These are phyloP conservation scores for Apis florea DNA, from an alignment of 1,140 invertebrate species.

Conservation along the genomic window DNA sequence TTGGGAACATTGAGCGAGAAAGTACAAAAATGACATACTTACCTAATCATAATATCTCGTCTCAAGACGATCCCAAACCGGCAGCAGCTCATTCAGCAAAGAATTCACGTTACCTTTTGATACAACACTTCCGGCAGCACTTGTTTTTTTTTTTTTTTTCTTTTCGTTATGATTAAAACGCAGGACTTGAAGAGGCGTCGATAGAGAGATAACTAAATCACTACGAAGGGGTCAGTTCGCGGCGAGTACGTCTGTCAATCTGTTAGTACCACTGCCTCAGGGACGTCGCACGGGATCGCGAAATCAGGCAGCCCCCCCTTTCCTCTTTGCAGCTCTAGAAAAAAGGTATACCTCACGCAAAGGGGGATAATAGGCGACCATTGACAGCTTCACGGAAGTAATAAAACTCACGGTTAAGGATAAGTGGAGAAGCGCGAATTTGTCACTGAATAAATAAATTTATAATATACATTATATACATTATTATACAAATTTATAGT, in stretches of 20 bases:
- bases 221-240: slow-evolving; percentile 75
- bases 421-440: slow-evolving; percentile 18
- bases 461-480: no score
- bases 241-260: slow-evolving; percentile 76
- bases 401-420: slow-evolving; percentile 53
- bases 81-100: slow-evolving; percentile 67
- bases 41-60: slow-evolving; percentile 80
- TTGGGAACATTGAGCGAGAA: no score
- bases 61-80: slow-evolving; percentile 57
- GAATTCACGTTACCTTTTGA: slow-evolving; percentile 51
- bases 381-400: slow-evolving; percentile 50
- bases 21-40: slow-evolving; percentile 52
- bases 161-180: slow-evolving; percentile 31
- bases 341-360: slow-evolving; percentile 33
- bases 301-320: slow-evolving; percentile 58
- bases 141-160: slow-evolving; percentile 22
- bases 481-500: no score
- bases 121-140: slow-evolving; percentile 54
- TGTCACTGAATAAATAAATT: slow-evolving; percentile 7
- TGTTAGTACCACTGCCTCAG: slow-evolving; percentile 70
- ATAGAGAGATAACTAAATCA: slow-evolving; percentile 77
- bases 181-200: slow-evolving; percentile 70
- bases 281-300: slow-evolving; percentile 67
- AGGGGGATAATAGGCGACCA: slow-evolving; percentile 30
- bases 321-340: slow-evolving; percentile 8